Evolutionary conservation across 1,140 invertebrate genomes (phyloP).

Genomic region (Aphelinus certus): DNA sequence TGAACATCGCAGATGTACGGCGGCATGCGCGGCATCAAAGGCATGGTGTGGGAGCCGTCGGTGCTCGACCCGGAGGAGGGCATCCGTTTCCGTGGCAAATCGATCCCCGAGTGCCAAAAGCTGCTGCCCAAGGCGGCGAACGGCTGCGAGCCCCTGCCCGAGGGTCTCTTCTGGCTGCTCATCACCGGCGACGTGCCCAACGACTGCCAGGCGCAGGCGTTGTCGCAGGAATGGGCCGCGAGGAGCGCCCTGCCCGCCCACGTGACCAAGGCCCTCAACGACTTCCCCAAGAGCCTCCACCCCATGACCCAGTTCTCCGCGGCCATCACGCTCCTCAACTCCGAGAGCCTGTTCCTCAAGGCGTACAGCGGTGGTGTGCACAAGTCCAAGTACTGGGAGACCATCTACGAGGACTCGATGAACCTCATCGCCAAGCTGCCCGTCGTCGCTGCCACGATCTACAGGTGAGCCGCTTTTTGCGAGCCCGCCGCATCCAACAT

Average conservation of each 20-base stretch:
- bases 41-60: conserved; percentile 94
- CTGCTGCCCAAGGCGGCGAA: conserved; percentile 86
- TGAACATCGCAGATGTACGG: conserved; percentile 84
- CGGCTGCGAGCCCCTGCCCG: conserved; percentile 90
- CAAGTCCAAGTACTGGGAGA: conserved; percentile 91
- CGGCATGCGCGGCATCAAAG: conserved; percentile 96
- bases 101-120: conserved; percentile 95
- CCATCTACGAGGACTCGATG: conserved; percentile 94
- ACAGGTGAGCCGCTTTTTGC: conserved; percentile 57
- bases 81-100: conserved; percentile 94
- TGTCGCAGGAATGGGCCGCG: conserved; percentile 93
- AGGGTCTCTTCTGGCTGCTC: conserved; percentile 96
- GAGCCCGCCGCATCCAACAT: too few relatives aligned
- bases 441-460: conserved; percentile 94
- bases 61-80: conserved; percentile 95
- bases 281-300: conserved; percentile 92
- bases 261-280: conserved; percentile 94
- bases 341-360: conserved; percentile 93
- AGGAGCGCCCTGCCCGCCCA: conserved; percentile 90
- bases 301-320: conserved; percentile 97
- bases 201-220: conserved; percentile 80
- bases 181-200: conserved; percentile 92
- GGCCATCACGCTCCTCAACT: conserved; percentile 91
- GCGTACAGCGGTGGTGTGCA: conserved; percentile 88
- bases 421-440: conserved; percentile 96